phyloP scores from a whole-genome alignment of 2,113 vertebrate genomes.

The Raja brachyura region DNA sequence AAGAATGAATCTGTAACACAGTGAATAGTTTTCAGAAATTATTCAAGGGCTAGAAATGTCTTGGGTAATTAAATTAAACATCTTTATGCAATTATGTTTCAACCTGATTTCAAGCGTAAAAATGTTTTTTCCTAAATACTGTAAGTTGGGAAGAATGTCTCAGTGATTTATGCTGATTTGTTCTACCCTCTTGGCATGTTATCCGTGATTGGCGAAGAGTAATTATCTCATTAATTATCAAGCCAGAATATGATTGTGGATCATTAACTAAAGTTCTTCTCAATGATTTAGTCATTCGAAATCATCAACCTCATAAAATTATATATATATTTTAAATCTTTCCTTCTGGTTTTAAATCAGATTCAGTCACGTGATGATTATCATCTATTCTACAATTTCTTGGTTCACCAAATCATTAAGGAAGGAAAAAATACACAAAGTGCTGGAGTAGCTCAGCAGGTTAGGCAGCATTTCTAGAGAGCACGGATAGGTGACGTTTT shows the following conservation, averaged over 20 bases:
- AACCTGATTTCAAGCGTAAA: not conserved
- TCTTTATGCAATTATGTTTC: not conserved
- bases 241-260: not conserved
- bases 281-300: constrained; percentile 13
- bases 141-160: not conserved
- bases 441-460: no score
- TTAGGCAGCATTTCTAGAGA: no score
- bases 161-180: not conserved
- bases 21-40: not conserved
- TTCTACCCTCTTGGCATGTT: not conserved
- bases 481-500: no score
- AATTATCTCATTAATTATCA: constrained; percentile 28
- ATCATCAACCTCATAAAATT: constrained; percentile 11
- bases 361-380: not conserved
- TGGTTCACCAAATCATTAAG: not conserved
- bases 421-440: no score
- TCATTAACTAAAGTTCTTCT: constrained; percentile 27
- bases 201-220: not conserved
- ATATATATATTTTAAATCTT: not conserved
- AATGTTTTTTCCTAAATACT: not conserved
- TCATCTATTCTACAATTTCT: not conserved
- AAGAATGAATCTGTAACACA: not conserved
- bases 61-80: not conserved
- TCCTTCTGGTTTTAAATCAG: not conserved
- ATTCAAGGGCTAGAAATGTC: not conserved